Evolutionary conservation across 2,797 vertebrate genomes (phyloP).

Genomic region (Champsocephalus esox): DNA sequence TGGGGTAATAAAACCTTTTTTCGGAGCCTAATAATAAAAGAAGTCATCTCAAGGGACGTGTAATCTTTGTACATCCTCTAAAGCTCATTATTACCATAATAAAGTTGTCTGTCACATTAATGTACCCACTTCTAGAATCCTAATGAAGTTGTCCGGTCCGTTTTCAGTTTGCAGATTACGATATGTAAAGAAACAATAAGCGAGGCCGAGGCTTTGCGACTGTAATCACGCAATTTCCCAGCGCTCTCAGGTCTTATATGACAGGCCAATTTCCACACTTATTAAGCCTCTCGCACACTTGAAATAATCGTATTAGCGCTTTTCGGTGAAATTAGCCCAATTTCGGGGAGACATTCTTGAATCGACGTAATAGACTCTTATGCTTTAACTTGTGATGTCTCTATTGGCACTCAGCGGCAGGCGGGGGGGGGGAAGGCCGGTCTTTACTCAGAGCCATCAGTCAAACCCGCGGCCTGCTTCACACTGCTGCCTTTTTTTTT

Average conservation of each 20-base stretch:
- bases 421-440: constrained; percentile 58
- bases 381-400: constrained; percentile 79
- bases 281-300: constrained; percentile 90
- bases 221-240: constrained; percentile 88
- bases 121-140: constrained; percentile 78
- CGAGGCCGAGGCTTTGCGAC: constrained; percentile 81
- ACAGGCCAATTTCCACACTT: constrained; percentile 91
- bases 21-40: constrained; percentile 78
- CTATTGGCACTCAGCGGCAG: constrained; percentile 73
- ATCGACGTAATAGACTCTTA: constrained; percentile 72
- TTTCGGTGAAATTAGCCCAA: constrained; percentile 84
- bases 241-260: constrained; percentile 85
- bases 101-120: constrained; percentile 89
- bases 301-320: constrained; percentile 90
- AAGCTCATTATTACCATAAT: constrained; percentile 87
- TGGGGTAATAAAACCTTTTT: constrained; percentile 70
- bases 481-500: constrained; percentile 18
- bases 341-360: constrained; percentile 77
- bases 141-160: constrained; percentile 83
- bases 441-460: constrained; percentile 58
- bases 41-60: constrained; percentile 81
- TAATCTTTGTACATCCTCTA: constrained; percentile 85
- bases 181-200: constrained; percentile 89
- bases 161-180: constrained; percentile 87
- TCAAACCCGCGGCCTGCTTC: constrained; percentile 58